A percentile compares a stretch with the other conserved stretches of the same genome.
phyloP scores from a whole-genome alignment of 1,140 invertebrate genomes.

The Gonatopus flavifemur region DNA sequence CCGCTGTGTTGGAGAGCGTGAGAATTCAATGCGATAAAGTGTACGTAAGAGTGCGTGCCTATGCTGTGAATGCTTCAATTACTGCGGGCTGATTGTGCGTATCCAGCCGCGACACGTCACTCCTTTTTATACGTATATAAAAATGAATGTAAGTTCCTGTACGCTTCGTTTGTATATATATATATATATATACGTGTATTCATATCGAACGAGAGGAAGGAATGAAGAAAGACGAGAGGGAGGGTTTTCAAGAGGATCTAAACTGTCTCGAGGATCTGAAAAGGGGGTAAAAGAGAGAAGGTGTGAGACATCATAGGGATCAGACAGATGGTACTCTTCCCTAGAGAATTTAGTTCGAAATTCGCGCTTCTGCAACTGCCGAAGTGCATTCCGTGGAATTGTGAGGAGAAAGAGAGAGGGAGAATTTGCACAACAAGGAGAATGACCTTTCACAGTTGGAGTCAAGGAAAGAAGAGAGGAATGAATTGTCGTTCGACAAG shows the following conservation, averaged over 20 bases:
- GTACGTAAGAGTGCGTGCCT: conserved; percentile 32
- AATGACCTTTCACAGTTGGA: too few relatives aligned
- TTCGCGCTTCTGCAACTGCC: background rate
- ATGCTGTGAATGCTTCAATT: conserved; percentile 46
- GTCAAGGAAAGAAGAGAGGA: too few relatives aligned
- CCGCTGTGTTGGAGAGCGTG: too few relatives aligned
- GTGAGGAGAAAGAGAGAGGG: too few relatives aligned
- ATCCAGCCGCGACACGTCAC: conserved; percentile 39
- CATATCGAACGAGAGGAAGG: background rate
- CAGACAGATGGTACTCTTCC: conserved; percentile 8
- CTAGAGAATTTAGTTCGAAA: background rate
- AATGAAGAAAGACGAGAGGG: background rate
- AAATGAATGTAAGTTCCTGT: conserved; percentile 21
- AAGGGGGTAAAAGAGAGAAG: conserved; percentile 10
- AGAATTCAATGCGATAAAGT: conserved; percentile 37
- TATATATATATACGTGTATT: background rate
- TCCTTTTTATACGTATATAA: conserved; percentile 24
- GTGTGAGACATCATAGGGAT: conserved; percentile 1
- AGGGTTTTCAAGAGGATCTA: conserved; percentile 8
- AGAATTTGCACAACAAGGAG: conserved; percentile 12
- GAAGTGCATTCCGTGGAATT: background rate
- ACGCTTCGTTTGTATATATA: too few relatives aligned
- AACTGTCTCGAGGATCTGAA: conserved; percentile 26
- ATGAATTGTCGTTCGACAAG: too few relatives aligned
- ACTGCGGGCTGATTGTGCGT: conserved; percentile 47